phyloP scores from a whole-genome alignment of 2,797 vertebrate genomes.

The Galagoides demidoff region DNA sequence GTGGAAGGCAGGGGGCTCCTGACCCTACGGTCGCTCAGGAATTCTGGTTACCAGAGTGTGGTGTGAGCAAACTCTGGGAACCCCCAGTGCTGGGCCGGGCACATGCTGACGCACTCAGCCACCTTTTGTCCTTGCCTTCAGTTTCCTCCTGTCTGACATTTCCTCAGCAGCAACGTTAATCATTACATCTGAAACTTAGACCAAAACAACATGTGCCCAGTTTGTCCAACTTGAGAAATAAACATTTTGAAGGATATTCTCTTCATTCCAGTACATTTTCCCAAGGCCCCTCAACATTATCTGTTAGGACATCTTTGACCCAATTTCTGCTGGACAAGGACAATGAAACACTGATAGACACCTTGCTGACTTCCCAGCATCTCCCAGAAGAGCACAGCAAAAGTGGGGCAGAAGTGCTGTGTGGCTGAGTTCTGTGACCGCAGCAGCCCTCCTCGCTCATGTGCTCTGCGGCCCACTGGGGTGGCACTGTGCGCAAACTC shows the following conservation, averaged over 20 bases:
- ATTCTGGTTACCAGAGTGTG: neutral
- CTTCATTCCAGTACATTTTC: neutral
- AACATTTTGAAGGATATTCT: neutral
- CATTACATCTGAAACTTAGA: neutral
- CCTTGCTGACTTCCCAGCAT: fast-evolving
- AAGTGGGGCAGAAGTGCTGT: fast-evolving
- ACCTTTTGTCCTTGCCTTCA: neutral
- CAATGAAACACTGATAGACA: neutral
- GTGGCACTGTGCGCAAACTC: fast-evolving
- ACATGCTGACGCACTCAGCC: fast-evolving
- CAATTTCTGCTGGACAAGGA: neutral
- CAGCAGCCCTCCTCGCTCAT: fast-evolving
- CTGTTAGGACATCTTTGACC: neutral
- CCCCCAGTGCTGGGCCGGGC: too few species aligned
- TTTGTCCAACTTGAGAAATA: neutral
- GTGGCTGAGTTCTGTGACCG: fast-evolving
- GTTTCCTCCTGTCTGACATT: neutral
- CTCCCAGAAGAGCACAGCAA: fast-evolving
- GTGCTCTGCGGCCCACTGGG: neutral
- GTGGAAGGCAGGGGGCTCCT: fast-evolving
- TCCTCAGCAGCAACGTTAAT: neutral
- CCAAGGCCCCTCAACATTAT: too few species aligned
- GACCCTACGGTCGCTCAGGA: fast-evolving
- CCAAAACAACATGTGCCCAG: neutral
- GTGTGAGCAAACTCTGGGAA: too few species aligned